These are phyloP conservation scores for Eilema griseolum DNA, from an alignment of 2,888 invertebrate genomes.

Conservation along the genomic window DNA sequence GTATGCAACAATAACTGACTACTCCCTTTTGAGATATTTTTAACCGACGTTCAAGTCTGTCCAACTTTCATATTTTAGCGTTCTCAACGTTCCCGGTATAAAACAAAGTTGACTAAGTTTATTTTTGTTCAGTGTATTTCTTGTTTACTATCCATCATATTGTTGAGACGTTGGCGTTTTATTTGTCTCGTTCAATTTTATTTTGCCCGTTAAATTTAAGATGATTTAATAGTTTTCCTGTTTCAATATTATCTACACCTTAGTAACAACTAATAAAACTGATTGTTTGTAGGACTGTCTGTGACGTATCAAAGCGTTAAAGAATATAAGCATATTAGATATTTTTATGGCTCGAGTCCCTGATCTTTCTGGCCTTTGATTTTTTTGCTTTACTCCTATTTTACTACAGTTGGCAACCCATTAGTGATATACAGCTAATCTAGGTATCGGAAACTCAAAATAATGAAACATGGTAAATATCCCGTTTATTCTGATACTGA, in stretches of 20 bases:
- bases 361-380: too few relatives aligned
- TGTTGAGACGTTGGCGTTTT: conserved; percentile 67
- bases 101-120: conserved; percentile 69
- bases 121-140: conserved; percentile 76
- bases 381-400: too few relatives aligned
- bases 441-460: too few relatives aligned
- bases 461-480: too few relatives aligned
- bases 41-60: conserved; percentile 65
- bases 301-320: not conserved
- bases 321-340: not conserved
- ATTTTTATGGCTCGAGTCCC: too few relatives aligned
- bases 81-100: conserved; percentile 65
- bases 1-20: conserved; percentile 36
- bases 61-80: conserved; percentile 61
- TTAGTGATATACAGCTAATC: too few relatives aligned
- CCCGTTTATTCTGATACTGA: too few relatives aligned
- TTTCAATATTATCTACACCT: not conserved
- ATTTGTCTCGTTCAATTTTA: conserved; percentile 71
- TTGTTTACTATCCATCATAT: conserved; percentile 80
- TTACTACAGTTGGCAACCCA: too few relatives aligned
- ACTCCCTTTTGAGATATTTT: conserved; percentile 62
- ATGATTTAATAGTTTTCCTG: conserved; percentile 25
- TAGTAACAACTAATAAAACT: not conserved
- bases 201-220: conserved; percentile 59
- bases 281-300: not conserved